A percentile compares a stretch with the other conserved stretches of the same genome.
Evolutionary conservation across 2,113 vertebrate genomes (phyloP).

Genomic region (Cnemophilus loriae): DNA sequence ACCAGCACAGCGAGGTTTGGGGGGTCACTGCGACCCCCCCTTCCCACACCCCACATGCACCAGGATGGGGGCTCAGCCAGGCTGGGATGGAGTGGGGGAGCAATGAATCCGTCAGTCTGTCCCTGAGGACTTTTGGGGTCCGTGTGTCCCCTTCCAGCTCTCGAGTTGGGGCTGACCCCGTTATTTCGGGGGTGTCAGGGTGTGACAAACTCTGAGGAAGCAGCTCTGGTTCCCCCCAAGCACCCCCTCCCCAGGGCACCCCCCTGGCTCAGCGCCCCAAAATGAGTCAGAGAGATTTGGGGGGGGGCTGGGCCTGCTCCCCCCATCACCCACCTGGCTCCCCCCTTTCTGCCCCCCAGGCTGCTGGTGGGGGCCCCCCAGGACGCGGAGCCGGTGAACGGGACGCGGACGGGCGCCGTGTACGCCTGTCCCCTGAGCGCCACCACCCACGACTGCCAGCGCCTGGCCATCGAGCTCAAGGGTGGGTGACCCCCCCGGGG

Average conservation of each 20-base stretch:
- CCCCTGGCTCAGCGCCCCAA: neutral
- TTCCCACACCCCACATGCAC: neutral
- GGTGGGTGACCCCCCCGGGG: constrained; percentile 67
- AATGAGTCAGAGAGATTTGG: accelerated
- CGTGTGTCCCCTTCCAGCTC: neutral
- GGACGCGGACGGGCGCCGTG: constrained; percentile 82
- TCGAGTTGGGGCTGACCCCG: neutral
- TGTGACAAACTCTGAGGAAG: accelerated
- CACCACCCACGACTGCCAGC: constrained; percentile 75
- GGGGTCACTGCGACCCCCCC: neutral
- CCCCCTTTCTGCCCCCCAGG: constrained; percentile 40
- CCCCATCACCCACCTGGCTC: neutral
- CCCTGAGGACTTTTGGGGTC: neutral
- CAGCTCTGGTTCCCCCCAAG: accelerated
- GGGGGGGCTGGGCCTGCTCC: accelerated
- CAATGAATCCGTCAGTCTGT: neutral
- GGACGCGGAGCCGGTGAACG: constrained; percentile 71
- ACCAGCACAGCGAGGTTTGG: neutral
- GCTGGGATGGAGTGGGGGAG: accelerated
- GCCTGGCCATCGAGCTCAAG: constrained; percentile 78
- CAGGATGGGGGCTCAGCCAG: accelerated
- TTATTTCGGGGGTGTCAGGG: neutral
- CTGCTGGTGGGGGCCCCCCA: constrained; percentile 86
- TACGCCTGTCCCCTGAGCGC: constrained; percentile 85
- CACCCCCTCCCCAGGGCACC: too few relatives aligned